A percentile compares a stretch with the other conserved stretches of the same genome.
phyloP scores from a whole-genome alignment of 2,113 vertebrate genomes.

The Abramis brama region DNA sequence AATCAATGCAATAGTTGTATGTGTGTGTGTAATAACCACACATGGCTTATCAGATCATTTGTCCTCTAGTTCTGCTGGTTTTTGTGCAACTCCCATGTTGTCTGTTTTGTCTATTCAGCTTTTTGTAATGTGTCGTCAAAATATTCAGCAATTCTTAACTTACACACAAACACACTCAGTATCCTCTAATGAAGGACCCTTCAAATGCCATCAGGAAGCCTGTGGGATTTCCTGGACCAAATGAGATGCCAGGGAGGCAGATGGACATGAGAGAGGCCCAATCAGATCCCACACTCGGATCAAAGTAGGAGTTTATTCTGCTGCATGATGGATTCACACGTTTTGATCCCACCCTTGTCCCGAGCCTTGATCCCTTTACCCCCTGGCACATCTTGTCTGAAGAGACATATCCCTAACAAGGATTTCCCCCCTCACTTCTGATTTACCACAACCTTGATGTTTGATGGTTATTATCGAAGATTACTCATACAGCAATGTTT shows the following conservation, averaged over 20 bases:
- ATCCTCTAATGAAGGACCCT: conserved; percentile 75
- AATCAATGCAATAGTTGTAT: conserved; percentile 13
- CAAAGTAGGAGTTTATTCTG: conserved; percentile 82
- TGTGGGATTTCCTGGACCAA: conserved; percentile 81
- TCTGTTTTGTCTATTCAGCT: conserved; percentile 22
- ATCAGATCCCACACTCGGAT: conserved; percentile 84
- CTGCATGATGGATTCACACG: conserved; percentile 77
- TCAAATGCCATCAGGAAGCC: conserved; percentile 82
- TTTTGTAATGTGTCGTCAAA: conserved; percentile 54
- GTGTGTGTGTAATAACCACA: not conserved
- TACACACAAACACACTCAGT: conserved; percentile 42
- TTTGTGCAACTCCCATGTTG: not conserved
- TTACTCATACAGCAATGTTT: not conserved
- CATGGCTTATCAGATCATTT: conserved; percentile 59
- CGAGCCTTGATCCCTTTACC: conserved; percentile 48
- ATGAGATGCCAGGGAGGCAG: conserved; percentile 81
- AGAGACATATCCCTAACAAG: conserved; percentile 24
- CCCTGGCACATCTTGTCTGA: conserved; percentile 34
- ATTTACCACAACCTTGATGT: not conserved
- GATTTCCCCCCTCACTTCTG: conserved; percentile 29
- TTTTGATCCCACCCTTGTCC: conserved; percentile 58
- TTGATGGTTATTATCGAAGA: not conserved
- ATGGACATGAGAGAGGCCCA: conserved; percentile 84
- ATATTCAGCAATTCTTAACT: conserved; percentile 58
- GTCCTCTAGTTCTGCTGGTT: conserved; percentile 22